Evolutionary conservation across 2,797 vertebrate species (phyloP).

Genomic region (Heterohyrax brucei): DNA sequence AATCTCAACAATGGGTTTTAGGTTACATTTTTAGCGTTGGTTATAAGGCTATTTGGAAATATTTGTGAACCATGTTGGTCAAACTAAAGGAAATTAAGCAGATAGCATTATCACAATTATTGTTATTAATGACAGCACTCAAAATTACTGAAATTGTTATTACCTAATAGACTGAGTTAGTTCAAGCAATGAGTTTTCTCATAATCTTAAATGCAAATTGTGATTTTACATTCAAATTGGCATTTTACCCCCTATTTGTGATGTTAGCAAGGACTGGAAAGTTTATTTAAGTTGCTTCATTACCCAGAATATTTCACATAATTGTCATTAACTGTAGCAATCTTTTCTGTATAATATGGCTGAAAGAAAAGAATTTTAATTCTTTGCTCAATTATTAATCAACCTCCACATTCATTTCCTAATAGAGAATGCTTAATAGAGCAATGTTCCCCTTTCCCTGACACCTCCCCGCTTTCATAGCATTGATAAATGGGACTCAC

Average conservation of each 20-base stretch:
- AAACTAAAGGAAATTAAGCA: slow-evolving; percentile 79
- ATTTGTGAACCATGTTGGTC: slow-evolving; percentile 72
- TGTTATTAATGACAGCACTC: slow-evolving; percentile 73
- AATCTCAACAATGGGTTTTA: slow-evolving; percentile 15
- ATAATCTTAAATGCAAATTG: slow-evolving; percentile 76
- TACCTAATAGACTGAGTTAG: slow-evolving; percentile 76
- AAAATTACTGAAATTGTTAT: slow-evolving; percentile 76
- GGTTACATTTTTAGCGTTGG: neutral
- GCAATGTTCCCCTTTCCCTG: neutral
- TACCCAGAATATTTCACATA: slow-evolving; percentile 84
- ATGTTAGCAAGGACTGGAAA: slow-evolving; percentile 70
- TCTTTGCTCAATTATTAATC: slow-evolving; percentile 84
- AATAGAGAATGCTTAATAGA: slow-evolving; percentile 74
- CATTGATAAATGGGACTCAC: slow-evolving; percentile 73
- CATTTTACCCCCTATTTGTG: slow-evolving; percentile 52
- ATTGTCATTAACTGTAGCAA: slow-evolving; percentile 77
- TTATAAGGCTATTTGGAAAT: slow-evolving; percentile 62
- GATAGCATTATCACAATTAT: slow-evolving; percentile 58
- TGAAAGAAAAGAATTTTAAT: slow-evolving; percentile 78
- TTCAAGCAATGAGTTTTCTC: slow-evolving; percentile 72
- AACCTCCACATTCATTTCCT: slow-evolving; percentile 79
- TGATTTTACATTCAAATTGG: slow-evolving; percentile 64
- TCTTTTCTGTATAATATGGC: slow-evolving; percentile 77
- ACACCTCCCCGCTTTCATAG: slow-evolving; percentile 40
- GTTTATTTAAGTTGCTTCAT: slow-evolving; percentile 87